Evolutionary conservation across 2,888 invertebrate species (phyloP), one percentile per base, ranked within the genome.

Genomic region (Lochmaea crataegi): DNA sequence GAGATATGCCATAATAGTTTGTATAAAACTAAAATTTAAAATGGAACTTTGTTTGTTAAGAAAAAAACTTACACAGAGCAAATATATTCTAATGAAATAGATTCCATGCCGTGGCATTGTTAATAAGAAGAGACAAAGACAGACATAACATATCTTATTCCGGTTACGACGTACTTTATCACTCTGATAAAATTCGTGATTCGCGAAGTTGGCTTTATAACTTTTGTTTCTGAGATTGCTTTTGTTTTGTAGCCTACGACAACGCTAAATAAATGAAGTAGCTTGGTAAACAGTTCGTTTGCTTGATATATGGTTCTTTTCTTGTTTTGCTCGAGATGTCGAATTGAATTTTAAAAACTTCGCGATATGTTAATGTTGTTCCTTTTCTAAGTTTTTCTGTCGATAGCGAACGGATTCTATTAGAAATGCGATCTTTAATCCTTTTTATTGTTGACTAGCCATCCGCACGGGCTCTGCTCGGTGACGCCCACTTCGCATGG

Each of bases 151-250:
- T 73, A 73, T 73, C 73, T 73, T 67, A 67, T 71, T 74, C 68
- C 65, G 58, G 70, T 74, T 74, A 63, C 68, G 65, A 68, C 67
- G 57, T 68, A 71, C 65, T 71, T 74, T 74, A 68, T 74, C 74
- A 74, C 68, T 71, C 45, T 71, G 71, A 74, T 71, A 70, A 71
- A 67, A 74, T 74, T 72, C 70, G 64, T 65, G 70, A 64, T 70
- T 74, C 71, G 68, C 68, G 65, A 71, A 71, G 63, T 74, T 67
- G 65, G 70, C 64, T 67, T 73, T 73, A 73, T 73, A 73, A 73
- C 70, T 73, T 73, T 73, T 73, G 73, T 73, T 70, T 73, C 41
- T 41, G 71, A 74, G 74, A 74, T 74, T 71, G 71, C 71, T 67
- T 64, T 74, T 60, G 65, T 74, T 74, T 73, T 68, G 71, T 68